Percentiles rank a stretch among this genome's conserved stretches.
Conservation (phyloP, 2,113 vertebrate genomes). For the Eudyptes chrysolophus region DNA sequence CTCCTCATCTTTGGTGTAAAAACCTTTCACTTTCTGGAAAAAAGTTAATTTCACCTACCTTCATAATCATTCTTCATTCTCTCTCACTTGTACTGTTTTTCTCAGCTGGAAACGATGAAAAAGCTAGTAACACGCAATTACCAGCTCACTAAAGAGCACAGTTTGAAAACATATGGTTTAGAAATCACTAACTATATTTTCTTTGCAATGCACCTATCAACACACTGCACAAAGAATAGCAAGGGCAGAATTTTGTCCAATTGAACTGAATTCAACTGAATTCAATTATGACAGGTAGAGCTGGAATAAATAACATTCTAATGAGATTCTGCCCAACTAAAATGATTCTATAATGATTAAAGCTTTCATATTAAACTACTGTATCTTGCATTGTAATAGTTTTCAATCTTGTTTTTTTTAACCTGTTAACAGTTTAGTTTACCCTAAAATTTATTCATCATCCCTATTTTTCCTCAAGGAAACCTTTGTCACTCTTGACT, state of each 20-base stretch:
- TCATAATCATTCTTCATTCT: background rate
- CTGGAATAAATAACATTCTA: background rate
- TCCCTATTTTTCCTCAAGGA: background rate
- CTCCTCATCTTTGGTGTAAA: background rate
- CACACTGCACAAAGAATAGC: background rate
- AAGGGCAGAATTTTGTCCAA: background rate
- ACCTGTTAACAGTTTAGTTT: background rate
- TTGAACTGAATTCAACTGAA: background rate
- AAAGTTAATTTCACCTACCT: background rate
- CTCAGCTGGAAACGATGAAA: background rate
- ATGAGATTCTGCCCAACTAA: background rate
- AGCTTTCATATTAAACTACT: background rate
- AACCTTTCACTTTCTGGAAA: background rate
- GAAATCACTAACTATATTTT: background rate
- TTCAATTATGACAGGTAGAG: background rate
- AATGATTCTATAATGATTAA: background rate
- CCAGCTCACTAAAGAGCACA: background rate
- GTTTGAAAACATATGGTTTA: slow-evolving; percentile 12
- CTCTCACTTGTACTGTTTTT: background rate
- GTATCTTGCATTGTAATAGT: background rate
- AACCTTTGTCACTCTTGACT: background rate
- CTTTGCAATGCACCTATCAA: background rate
- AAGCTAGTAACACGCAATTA: background rate
- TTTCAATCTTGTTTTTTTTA: background rate
- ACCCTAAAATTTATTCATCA: background rate